A percentile compares a stretch with the other conserved stretches of the same genome.
phyloP scores from a whole-genome alignment of 2,113 vertebrate species.

The Gobius niger region DNA sequence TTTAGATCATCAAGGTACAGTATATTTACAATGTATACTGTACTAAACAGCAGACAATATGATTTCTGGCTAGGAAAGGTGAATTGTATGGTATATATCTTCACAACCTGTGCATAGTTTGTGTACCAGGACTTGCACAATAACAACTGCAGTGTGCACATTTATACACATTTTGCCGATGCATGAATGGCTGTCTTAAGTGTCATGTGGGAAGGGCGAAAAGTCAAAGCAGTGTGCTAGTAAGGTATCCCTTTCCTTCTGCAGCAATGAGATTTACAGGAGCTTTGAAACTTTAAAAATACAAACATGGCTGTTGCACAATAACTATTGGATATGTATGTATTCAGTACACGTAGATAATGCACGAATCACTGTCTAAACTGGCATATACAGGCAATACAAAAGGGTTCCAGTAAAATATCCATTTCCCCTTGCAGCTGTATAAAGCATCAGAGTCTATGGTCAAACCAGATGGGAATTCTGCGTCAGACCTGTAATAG shows the following conservation, averaged over 20 bases:
- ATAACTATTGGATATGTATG: not conserved
- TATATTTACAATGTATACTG: no score
- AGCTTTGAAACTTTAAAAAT: not conserved
- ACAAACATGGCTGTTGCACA: not conserved
- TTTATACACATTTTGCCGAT: not conserved
- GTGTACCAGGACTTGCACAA: no score
- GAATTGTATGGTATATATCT: no score
- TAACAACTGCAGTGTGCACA: no score
- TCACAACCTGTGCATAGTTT: no score
- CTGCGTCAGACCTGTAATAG: not conserved
- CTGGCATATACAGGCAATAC: not conserved
- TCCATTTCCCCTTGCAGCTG: conserved; percentile 6
- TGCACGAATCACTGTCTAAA: not conserved
- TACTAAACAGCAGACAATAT: no score
- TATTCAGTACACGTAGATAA: not conserved
- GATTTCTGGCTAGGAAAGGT: no score
- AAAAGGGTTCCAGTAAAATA: not conserved
- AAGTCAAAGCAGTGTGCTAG: not conserved
- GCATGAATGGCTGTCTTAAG: not conserved
- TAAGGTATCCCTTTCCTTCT: not conserved
- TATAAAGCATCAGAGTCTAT: not conserved
- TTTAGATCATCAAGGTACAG: no score
- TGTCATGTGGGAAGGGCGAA: not conserved
- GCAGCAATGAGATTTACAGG: not conserved
- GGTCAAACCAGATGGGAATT: conserved; percentile 7